Base-by-base conservation (phyloP, 2,888 invertebrate species). In the Stenchaetothrips biformis region DNA sequence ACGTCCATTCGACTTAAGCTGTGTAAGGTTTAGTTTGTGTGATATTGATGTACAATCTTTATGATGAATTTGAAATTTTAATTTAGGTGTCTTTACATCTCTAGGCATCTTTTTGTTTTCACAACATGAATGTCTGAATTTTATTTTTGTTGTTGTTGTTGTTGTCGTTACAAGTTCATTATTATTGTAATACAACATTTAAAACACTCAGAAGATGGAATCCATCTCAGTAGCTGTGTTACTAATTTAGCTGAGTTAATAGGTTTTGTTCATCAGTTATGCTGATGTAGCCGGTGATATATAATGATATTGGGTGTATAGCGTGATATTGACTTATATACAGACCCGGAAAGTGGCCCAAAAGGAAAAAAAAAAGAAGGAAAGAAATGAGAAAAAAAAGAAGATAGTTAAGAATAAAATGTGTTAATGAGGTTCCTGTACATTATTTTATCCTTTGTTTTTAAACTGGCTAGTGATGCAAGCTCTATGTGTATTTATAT, bases 401-500 rank as follows among this genome's bases (percentile, higher is more conserved):
- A 37, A 37, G 37, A 37, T 37, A 37, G 1, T 37, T 37, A 2
- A 37, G 37, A 37, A 37, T 37, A 37, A 37, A 37, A 37, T 37
- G 37, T 37, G 37, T 37, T 2, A 37, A 37, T 37, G 37, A 37
- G 18, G 67, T 67, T 67, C 67, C 67, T 67, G 67, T 67, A 67
- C 21, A 67, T 67, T 67, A 67, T n/a, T 67, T 67, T 67, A 67
- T 21, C 67, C 21, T 67, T 67, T 67, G 21, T 21, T 21, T 67
- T 67, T 11, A 21, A 67, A 67, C 4, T 18, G 67, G 67, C 67
- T 67, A 7, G n/a, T 67, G 21, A 67, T 67, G 18, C 9, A 9
- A 67, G 67, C 67, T 67, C 67, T n/a, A n/a, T 67, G 67, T 67
- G 67, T 67, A 67, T 67, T 67, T 67, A 67, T 67, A 67, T 67